Base-by-base conservation (phyloP, 2,888 invertebrate species). In the Brachyopa scutellaris region DNA sequence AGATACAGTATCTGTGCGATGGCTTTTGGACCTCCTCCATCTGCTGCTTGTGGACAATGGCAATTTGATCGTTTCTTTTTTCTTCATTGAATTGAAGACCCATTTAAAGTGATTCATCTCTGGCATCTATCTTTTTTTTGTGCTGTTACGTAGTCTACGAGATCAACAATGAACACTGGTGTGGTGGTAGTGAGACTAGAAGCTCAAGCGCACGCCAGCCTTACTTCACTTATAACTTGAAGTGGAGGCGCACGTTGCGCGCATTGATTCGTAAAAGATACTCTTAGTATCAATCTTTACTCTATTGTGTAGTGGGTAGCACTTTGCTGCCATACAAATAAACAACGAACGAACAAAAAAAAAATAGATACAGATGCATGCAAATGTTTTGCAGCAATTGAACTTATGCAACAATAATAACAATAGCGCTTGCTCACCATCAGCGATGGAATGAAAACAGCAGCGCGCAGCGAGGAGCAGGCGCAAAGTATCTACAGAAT, bases 351-450 rank as follows among this genome's bases (percentile, higher is more conserved):
- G n/a, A n/a, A n/a, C n/a, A n/a, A n/a, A n/a, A n/a, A n/a, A n/a
- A n/a, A 61, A 26, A 36, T 15, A 74, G 67, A 55, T 74, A 62
- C 80, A 80, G 76, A 82, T 82, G 82, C 78, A 82, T 82, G 82
- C 78, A 79, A 79, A 79, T 79, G 72, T 67, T 82, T 77, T 77
- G 42, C 70, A 64, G 82, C 77, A 70, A 70, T 61, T 77, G 70
- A 77, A 82, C 82, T 82, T 82, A 77, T 82, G 82, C 82, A 82
- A 82, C 77, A 77, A 66, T 66, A 77, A 74, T 72, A 82, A 76
- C 76, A 76, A 77, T 77, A 82, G 66, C 66, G 66, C 47, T 66
- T 49, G 11, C 36, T 29, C 62, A 40, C 7, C n/a, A 17, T 21
- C 13, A 17, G n/a, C n/a, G 21, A 31, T 15, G 23, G 33, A 15